Conservation (phyloP, 1,140 invertebrate species). For the Scaptomyza graminum region DNA sequence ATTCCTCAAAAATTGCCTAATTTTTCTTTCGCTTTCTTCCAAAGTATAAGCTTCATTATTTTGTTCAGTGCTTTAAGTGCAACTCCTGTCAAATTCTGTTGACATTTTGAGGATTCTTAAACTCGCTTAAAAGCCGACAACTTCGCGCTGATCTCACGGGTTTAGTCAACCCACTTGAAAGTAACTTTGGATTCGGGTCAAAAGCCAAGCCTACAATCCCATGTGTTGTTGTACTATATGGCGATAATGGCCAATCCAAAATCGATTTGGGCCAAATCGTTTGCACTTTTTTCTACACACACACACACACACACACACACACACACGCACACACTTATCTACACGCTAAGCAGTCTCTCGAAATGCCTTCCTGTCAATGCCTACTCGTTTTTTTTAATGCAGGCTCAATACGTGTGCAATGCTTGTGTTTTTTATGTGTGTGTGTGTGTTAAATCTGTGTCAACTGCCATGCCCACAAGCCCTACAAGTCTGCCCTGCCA, state of each 20-base stretch:
- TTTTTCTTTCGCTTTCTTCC: too few species aligned
- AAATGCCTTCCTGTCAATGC: slow-evolving; percentile 6
- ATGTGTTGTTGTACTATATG: slow-evolving; percentile 10
- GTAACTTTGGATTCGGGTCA: slow-evolving; percentile 12
- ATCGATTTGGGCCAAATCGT: slow-evolving; percentile 71
- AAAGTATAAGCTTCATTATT: too few species aligned
- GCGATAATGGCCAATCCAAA: slow-evolving; percentile 72
- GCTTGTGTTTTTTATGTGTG: slow-evolving; percentile 65
- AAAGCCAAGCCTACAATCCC: not conserved
- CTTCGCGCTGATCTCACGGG: not conserved
- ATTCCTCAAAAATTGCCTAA: too few species aligned
- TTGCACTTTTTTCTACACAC: slow-evolving; percentile 50
- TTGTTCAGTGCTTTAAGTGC: not conserved
- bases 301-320: too few species aligned
- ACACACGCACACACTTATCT: not conserved
- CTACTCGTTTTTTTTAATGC: slow-evolving; percentile 54
- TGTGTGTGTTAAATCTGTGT: slow-evolving; percentile 67
- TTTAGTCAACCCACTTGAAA: slow-evolving; percentile 31
- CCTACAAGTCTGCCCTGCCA: not conserved
- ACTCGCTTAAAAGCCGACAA: not conserved
- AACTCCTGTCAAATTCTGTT: slow-evolving; percentile 1
- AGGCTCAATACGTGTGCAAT: slow-evolving; percentile 67
- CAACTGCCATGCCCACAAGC: slow-evolving; percentile 49
- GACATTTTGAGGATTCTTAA: not conserved
- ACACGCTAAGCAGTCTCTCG: slow-evolving; percentile 51